Conservation (phyloP, 2,113 vertebrate genomes). For the Lutjanus erythropterus region DNA sequence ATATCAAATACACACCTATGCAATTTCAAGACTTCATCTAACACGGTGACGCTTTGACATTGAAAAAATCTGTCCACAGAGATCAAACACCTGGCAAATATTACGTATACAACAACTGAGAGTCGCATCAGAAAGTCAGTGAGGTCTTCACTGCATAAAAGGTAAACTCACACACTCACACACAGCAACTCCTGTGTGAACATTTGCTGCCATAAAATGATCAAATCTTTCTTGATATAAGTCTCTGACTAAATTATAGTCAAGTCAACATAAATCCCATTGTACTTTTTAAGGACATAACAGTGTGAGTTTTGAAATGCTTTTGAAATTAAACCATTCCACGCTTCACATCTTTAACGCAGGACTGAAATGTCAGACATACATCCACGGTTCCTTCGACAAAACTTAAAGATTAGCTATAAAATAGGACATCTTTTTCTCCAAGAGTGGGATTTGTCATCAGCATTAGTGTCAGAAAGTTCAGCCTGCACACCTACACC, state of each 20-base stretch:
- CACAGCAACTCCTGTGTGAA: background rate
- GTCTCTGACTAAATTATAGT: background rate
- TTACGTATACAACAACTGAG: too few species aligned
- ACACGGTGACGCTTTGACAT: too few species aligned
- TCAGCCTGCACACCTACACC: background rate
- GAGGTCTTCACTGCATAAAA: background rate
- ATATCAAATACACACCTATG: too few species aligned
- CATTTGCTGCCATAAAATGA: background rate
- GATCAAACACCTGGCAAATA: too few species aligned
- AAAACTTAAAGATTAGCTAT: slow-evolving; percentile 7
- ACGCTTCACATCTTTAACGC: background rate
- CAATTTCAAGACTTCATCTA: too few species aligned
- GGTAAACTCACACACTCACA: background rate
- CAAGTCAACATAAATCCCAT: background rate
- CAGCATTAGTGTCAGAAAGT: slow-evolving; percentile 41
- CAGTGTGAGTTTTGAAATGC: background rate
- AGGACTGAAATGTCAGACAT: background rate
- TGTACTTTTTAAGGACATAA: background rate
- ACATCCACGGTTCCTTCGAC: background rate
- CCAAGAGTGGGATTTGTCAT: slow-evolving; percentile 42
- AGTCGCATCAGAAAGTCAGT: background rate
- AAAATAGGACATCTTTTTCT: background rate
- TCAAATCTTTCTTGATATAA: background rate
- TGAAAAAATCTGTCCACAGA: too few species aligned
- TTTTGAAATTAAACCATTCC: background rate